Evolutionary conservation across 1,140 invertebrate species (phyloP).

Genomic region (Bradynema listronoti): DNA sequence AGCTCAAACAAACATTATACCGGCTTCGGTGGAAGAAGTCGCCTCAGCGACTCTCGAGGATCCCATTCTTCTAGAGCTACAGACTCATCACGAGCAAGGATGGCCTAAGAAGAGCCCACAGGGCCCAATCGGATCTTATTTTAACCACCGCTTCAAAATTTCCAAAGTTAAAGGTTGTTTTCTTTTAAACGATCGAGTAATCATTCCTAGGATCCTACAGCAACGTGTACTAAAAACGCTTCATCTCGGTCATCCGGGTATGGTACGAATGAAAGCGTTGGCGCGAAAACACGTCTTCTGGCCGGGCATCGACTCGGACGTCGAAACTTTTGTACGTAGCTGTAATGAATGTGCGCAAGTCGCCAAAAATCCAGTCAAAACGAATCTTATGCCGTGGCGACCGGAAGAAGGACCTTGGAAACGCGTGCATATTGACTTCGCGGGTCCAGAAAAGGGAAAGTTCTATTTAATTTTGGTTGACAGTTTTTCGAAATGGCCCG

Average conservation of each 20-base stretch:
- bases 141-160: background rate
- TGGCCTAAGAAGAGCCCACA: background rate
- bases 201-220: conserved; percentile 59
- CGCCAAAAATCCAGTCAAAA: conserved; percentile 13
- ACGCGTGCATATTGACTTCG: conserved; percentile 14
- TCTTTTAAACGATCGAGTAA: conserved; percentile 53
- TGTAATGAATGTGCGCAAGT: conserved; percentile 1
- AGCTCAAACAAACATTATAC: background rate
- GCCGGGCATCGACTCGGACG: conserved; percentile 17
- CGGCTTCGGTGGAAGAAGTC: background rate
- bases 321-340: conserved; percentile 10
- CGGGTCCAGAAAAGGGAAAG: no score
- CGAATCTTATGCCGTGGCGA: conserved; percentile 10
- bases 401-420: conserved; percentile 6
- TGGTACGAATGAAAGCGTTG: conserved; percentile 62
- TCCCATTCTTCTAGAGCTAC: background rate
- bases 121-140: background rate
- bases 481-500: no score
- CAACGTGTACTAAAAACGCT: conserved; percentile 58
- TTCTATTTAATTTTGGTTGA: no score
- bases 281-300: conserved; percentile 51
- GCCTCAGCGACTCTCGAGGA: background rate
- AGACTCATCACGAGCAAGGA: background rate
- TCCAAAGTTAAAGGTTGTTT: conserved; percentile 5
- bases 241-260: conserved; percentile 61